Evolutionary conservation across 2,888 invertebrate species (phyloP), one percentile per base, ranked within the genome.

Genomic region (Halocaridina rubra): DNA sequence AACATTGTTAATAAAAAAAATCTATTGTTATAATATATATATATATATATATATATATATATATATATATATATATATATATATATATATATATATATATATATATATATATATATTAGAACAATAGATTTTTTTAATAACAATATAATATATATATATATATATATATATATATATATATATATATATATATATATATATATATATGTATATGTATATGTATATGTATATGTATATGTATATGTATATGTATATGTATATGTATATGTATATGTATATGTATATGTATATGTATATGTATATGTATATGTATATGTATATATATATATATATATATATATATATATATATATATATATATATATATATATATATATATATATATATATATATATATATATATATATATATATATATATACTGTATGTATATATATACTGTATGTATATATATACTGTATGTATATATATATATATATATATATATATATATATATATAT

Each of bases 351-450:
- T 76, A 53, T 76, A 59, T 78, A 61, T 78, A 39, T 78, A 64
- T 78, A 61, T 78, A 64, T 78, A 61, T 78, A 64, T 78, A 61
- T 78, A 61, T 64, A 61, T 78, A 61, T 78, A 24, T 78, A 61
- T 78, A 61, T 78, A 61, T 78, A 61, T 78, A 32, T 77, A 22
- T 78, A 33, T 78, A 33, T 78, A 33, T 77, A 30, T 77, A 30
- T 77, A 19, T 77, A 19, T 77, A 32, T 77, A 27, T 27, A 27
- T 46, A 27, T 22, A 13, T 75, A 39, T n/a, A 29, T 57, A 16
- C 16, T 27, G 39, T 33, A 72, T 33, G 22, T 32, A 24, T 24
- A 19, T 33, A 13, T 30, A n/a, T 19, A 33, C 72, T 64, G 22
- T 64, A 19, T 64, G 13, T 22, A 24, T 67, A 24, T 67, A 10